A percentile compares a stretch with the other conserved stretches of the same genome.
Conservation (phyloP, 2,888 invertebrate species). For the Muscina levida region DNA sequence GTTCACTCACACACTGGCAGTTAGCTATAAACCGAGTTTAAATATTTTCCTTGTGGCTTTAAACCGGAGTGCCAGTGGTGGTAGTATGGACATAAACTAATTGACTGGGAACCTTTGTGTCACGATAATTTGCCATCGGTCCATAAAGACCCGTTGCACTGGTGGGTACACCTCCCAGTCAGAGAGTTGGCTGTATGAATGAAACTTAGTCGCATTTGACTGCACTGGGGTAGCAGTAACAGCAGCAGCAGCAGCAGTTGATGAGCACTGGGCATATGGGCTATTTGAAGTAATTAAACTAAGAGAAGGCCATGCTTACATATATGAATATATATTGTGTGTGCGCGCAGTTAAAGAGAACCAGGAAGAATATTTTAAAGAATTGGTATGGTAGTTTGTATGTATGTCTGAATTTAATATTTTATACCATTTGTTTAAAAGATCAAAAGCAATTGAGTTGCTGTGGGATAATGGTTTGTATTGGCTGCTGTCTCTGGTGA, state of each 20-base stretch:
- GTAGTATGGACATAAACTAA: slow-evolving; percentile 62
- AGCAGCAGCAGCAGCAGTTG: not conserved
- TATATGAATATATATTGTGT: no score
- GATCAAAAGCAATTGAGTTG: not conserved
- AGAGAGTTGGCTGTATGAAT: no score
- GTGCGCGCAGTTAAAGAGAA: not conserved
- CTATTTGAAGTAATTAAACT: slow-evolving; percentile 36
- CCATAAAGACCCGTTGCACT: no score
- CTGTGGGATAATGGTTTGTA: not conserved
- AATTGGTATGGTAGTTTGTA: slow-evolving; percentile 16
- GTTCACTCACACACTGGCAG: not conserved
- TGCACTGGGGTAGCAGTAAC: not conserved
- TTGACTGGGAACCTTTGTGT: slow-evolving; percentile 61
- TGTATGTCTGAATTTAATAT: slow-evolving; percentile 11
- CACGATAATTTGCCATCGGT: not conserved
- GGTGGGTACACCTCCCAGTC: no score
- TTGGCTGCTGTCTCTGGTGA: no score
- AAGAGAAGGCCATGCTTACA: no score
- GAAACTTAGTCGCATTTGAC: not conserved
- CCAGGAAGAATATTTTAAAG: slow-evolving; percentile 40
- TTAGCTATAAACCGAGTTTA: slow-evolving; percentile 27
- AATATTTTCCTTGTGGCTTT: slow-evolving; percentile 59
- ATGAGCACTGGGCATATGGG: slow-evolving; percentile 3
- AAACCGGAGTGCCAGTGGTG: no score
- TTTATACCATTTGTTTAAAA: slow-evolving; percentile 14